Percentiles rank a stretch among this genome's conserved stretches.
Conservation (phyloP, 2,113 vertebrate species). For the Thunnus thynnus region DNA sequence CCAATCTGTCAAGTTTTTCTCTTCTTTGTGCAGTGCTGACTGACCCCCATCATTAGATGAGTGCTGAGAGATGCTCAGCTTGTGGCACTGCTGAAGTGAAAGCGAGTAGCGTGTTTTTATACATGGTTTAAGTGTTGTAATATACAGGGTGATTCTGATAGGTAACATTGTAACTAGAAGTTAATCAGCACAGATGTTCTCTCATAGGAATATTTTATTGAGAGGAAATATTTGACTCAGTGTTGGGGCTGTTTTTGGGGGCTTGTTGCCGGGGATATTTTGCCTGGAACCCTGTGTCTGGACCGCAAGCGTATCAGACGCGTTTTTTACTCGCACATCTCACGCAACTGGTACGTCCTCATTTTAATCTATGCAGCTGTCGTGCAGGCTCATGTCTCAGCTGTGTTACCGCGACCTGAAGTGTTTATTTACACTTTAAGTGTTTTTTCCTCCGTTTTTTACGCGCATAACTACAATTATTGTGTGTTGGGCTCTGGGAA, state of each 20-base stretch:
- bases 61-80: conserved; percentile 59
- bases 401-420: too few species aligned
- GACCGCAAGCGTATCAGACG: too few species aligned
- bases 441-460: too few species aligned
- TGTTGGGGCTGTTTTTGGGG: conserved; percentile 8
- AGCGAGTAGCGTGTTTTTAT: conserved; percentile 48
- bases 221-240: conserved; percentile 6
- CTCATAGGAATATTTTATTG: conserved; percentile 19
- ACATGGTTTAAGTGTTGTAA: conserved; percentile 55
- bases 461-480: too few species aligned
- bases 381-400: too few species aligned
- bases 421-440: too few species aligned
- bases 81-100: conserved; percentile 46
- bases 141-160: conserved; percentile 37
- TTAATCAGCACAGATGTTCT: conserved; percentile 37
- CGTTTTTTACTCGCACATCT: too few species aligned
- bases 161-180: conserved; percentile 28
- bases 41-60: conserved; percentile 75
- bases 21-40: conserved; percentile 49
- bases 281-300: too few species aligned
- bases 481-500: too few species aligned
- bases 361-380: too few species aligned
- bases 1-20: conserved; percentile 72
- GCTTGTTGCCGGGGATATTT: background rate
- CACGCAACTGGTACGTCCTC: too few species aligned